Evolutionary conservation across 2,113 vertebrate species (phyloP).

Genomic region (Bubo bubo): DNA sequence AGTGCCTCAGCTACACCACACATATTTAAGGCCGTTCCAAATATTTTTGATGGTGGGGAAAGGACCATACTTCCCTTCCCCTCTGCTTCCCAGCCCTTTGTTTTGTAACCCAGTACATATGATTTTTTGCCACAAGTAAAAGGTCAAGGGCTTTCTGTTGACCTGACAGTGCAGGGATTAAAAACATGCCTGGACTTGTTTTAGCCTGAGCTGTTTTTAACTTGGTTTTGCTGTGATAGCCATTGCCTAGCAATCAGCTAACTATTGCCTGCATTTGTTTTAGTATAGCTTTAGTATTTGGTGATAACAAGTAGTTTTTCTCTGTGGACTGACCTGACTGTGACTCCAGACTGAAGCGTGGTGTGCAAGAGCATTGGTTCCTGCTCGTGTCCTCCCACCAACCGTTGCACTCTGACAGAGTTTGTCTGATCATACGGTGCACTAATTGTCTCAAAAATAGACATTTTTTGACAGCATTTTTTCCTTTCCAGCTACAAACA

Average conservation of each 20-base stretch:
- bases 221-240: neutral
- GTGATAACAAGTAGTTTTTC: neutral
- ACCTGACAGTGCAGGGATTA: neutral
- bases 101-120: neutral
- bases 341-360: neutral
- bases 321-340: neutral
- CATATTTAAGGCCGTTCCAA: neutral
- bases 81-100: neutral
- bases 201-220: neutral
- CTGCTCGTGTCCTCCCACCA: neutral
- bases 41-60: neutral
- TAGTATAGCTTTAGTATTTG: neutral
- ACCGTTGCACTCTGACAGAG: rapidly evolving
- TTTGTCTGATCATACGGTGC: neutral
- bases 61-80: neutral
- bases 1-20: neutral
- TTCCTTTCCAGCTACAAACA: neutral
- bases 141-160: neutral
- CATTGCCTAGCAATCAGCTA: neutral
- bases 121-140: neutral
- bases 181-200: neutral
- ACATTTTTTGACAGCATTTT: neutral
- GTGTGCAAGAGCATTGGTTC: rapidly evolving
- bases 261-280: neutral
- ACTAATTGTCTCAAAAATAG: neutral